phyloP scores from a whole-genome alignment of 2,888 invertebrate genomes.

The Metallyticus violacea region DNA sequence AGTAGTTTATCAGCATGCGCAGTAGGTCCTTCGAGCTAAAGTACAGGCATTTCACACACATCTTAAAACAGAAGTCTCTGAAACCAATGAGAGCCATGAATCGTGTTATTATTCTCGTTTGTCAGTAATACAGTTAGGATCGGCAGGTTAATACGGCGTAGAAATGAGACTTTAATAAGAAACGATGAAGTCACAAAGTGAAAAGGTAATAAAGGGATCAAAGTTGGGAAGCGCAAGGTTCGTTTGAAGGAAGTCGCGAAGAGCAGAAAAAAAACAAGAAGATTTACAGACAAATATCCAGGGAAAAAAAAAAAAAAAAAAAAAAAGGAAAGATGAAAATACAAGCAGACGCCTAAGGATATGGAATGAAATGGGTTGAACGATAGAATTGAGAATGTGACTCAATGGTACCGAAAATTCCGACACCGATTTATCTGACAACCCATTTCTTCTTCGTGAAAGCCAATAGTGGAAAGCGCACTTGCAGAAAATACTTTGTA shows the following conservation, averaged over 20 bases:
- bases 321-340: background rate
- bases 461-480: background rate
- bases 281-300: no score
- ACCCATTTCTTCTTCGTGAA: constrained; percentile 19
- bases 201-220: background rate
- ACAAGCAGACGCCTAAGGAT: background rate
- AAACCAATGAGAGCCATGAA: background rate
- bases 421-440: constrained; percentile 23
- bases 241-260: background rate
- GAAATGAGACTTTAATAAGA: background rate
- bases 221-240: background rate
- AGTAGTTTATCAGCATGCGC: no score
- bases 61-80: background rate
- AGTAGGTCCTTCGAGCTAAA: no score
- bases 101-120: background rate
- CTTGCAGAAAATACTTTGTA: constrained; percentile 1
- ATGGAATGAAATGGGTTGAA: constrained; percentile 4
- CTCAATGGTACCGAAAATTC: constrained; percentile 11
- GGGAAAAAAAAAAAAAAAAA: background rate
- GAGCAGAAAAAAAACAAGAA: no score
- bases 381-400: constrained; percentile 18
- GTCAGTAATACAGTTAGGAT: background rate
- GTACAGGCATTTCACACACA: no score
- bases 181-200: background rate
- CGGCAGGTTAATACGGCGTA: background rate